Base-by-base conservation (phyloP, 1,140 invertebrate genomes). In the Orius laevigatus region DNA sequence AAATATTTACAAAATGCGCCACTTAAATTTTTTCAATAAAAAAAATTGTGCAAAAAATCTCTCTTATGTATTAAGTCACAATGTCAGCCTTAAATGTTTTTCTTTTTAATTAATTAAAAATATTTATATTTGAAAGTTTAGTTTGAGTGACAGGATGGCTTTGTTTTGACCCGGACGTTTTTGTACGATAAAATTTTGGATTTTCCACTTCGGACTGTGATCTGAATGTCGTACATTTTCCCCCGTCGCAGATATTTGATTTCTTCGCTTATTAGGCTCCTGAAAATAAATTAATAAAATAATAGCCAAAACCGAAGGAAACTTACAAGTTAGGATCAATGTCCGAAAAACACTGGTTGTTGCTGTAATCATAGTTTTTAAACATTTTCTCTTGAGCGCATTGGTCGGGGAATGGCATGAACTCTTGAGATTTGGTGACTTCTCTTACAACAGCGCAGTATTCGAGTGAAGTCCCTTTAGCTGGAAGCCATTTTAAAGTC, bases 181-280 rank as follows among this genome's bases (percentile, higher is more conserved):
- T 50, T 32, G 20, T 50, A 50, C 2, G 48, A 50, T n/a, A 50
- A 32, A 2, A 40, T 32, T 44, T 38, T 43, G 4, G 48, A 50
- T 44, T 44, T 50, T 6, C 40, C 48, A 19, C 44, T 33, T 14
- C 41, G 41, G 5, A 50, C 48, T 12, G 48, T 33, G 15, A 50
- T 32, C 25, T 50, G 48, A 14, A 50, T 50, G 16, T 50, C 48
- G 41, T 50, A 50, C 12, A 43, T 33, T 33, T 44, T 50, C n/a
- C 48, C 40, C 5, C 40, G 48, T 15, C 44, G 43, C 14, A 50
- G 25, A 12, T 50, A 33, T 15, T 15, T 40, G 5, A 50, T 11
- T 20, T 33, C 40, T 44, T 50, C 40, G 5, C 16, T 50, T 25
- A 50, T 44, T 14, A 50, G 31, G 18, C 33, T 50, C 33, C 48